Conservation (phyloP, 2,888 invertebrate genomes). For the Saturnia japonica region DNA sequence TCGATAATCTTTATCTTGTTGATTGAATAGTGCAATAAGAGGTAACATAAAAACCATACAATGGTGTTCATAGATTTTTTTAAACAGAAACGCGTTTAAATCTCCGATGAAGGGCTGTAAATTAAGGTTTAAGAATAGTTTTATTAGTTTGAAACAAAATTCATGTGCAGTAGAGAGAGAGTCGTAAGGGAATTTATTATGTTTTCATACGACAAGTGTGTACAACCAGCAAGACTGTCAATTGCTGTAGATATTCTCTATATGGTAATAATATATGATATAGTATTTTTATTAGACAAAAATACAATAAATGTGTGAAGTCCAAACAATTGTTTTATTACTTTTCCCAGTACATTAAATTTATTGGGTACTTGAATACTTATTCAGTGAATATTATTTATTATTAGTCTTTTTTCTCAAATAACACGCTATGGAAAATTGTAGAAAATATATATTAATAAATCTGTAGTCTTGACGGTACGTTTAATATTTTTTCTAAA, state of each 20-base stretch:
- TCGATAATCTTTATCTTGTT: conserved; percentile 12
- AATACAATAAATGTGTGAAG: conserved; percentile 83
- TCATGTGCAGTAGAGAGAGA: conserved; percentile 33
- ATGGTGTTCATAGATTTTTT: conserved; percentile 63
- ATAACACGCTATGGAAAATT: too few relatives aligned
- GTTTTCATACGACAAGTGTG: conserved; percentile 65
- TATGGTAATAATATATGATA: conserved; percentile 74
- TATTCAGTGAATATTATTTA: too few relatives aligned
- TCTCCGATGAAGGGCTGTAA: conserved; percentile 68
- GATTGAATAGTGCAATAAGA: conserved; percentile 71
- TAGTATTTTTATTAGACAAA: conserved; percentile 82
- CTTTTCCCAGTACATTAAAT: conserved; percentile 2
- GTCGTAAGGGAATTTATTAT: conserved; percentile 29
- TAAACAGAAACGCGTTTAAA: conserved; percentile 33
- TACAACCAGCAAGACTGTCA: conserved; percentile 80
- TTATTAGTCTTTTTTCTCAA: too few relatives aligned
- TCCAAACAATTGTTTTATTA: conserved; percentile 56
- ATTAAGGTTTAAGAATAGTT: conserved; percentile 60
- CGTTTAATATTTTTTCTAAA: too few relatives aligned
- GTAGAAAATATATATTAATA: too few relatives aligned
- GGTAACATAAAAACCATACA: conserved; percentile 52
- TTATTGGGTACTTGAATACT: not conserved
- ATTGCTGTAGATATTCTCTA: conserved; percentile 79
- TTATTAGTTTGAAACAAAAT: conserved; percentile 52
- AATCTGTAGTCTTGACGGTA: too few relatives aligned